Evolutionary conservation across 2,888 invertebrate genomes (phyloP).

Genomic region (Philaethria dido): DNA sequence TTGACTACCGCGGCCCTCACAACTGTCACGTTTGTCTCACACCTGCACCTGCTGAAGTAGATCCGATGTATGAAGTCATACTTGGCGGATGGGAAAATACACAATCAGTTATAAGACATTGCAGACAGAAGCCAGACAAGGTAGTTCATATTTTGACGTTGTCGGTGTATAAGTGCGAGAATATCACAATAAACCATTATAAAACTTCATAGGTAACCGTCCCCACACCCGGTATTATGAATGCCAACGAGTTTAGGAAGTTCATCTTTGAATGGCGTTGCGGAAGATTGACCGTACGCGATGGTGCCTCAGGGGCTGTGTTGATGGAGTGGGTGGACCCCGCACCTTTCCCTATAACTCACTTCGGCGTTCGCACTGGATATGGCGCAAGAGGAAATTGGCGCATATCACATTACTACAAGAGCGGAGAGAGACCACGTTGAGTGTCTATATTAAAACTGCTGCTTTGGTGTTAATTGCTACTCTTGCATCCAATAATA

Average conservation of each 20-base stretch:
- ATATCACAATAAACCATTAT: constrained; percentile 46
- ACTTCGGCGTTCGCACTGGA: constrained; percentile 86
- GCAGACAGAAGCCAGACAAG: constrained; percentile 86
- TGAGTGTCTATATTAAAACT: constrained; percentile 63
- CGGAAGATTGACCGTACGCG: constrained; percentile 79
- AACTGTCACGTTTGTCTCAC: constrained; percentile 87
- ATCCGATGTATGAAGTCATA: constrained; percentile 87
- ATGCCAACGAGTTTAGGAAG: constrained; percentile 81
- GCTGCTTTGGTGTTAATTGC: constrained; percentile 71
- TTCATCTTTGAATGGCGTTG: constrained; percentile 84
- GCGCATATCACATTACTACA: constrained; percentile 78
- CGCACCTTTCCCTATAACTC: constrained; percentile 83
- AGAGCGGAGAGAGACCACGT: constrained; percentile 59
- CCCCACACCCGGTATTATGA: constrained; percentile 83
- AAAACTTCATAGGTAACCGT: constrained; percentile 78
- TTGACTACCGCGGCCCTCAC: constrained; percentile 85
- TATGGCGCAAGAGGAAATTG: constrained; percentile 87
- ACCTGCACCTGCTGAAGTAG: constrained; percentile 78
- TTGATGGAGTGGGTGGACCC: constrained; percentile 86
- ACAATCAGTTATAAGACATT: constrained; percentile 86
- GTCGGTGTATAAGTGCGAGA: neutral
- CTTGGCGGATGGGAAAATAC: constrained; percentile 88
- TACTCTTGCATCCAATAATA: constrained; percentile 44
- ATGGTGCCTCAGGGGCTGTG: constrained; percentile 74
- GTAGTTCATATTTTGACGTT: constrained; percentile 63